phyloP scores from a whole-genome alignment of 1,140 invertebrate species.

The Drosophila repleta region DNA sequence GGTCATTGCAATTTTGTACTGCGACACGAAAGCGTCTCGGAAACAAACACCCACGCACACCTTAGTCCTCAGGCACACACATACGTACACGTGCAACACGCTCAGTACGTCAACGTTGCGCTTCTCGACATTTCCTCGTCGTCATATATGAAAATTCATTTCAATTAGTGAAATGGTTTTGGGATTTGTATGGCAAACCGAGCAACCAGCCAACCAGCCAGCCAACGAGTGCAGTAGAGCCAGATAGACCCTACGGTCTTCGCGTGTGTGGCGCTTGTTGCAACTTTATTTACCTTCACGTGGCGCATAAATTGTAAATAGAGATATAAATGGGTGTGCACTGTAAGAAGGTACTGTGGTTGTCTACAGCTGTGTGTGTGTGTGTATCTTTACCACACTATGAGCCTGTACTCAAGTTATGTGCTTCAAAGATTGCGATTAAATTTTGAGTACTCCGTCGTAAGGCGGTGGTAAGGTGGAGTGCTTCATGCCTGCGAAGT shows the following conservation, averaged over 20 bases:
- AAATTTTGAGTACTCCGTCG: slow-evolving; percentile 16
- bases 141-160: slow-evolving; percentile 79
- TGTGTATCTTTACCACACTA: slow-evolving; percentile 44
- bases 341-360: slow-evolving; percentile 7
- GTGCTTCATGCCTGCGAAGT: slow-evolving; percentile 41
- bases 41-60: slow-evolving; percentile 31
- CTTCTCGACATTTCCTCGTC: slow-evolving; percentile 29
- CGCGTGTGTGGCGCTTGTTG: slow-evolving; percentile 66
- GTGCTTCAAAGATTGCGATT: slow-evolving; percentile 22
- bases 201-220: background rate
- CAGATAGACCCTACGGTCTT: slow-evolving; percentile 38
- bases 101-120: slow-evolving; percentile 16
- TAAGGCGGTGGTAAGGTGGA: slow-evolving; percentile 9
- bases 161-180: slow-evolving; percentile 83
- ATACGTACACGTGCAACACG: slow-evolving; percentile 1
- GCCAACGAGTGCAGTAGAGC: slow-evolving; percentile 28
- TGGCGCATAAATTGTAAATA: slow-evolving; percentile 74
- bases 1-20: slow-evolving; percentile 70
- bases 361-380: background rate
- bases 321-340: slow-evolving; percentile 59
- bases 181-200: slow-evolving; percentile 73
- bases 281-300: slow-evolving; percentile 77
- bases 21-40: slow-evolving; percentile 63
- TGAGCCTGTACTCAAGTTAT: slow-evolving; percentile 45
- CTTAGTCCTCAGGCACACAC: slow-evolving; percentile 1